Base-by-base conservation (phyloP, 2,888 invertebrate genomes). In the Dendrolimus houi region DNA sequence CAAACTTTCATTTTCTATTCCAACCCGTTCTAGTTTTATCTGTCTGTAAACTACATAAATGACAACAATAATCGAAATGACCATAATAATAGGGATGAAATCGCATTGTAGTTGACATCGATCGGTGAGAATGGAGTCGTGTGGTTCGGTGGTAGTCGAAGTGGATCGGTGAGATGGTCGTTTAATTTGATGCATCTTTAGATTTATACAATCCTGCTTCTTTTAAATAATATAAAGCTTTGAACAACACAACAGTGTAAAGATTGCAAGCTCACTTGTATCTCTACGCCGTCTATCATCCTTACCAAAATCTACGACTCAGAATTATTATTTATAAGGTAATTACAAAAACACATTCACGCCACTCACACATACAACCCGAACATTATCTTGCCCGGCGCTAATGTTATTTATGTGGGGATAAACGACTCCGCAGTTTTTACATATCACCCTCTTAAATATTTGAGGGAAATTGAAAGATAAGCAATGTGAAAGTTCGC, bases 281-380 rank as follows among this genome's bases (percentile, higher is more conserved):
- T 29, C 29, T 29, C 29, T 6, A 29, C 47, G 66, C 74, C 74
- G 77, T 86, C 78, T 76, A 85, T 88, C 87, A 85, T 79, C 74
- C 74, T 71, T 70, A 71, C 77, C 68, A 79, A 89, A 89, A 90
- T 90, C 89, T 90, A 86, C 81, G 85, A 68, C 76, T 71, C 73
- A 71, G 79, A 86, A 89, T 90, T 83, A 90, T 90, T 90, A 90
- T 90, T 89, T 90, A 90, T 90, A 90, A 80, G 84, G 89, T 90
- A 89, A 90, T 90, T 90, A 89, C 89, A 84, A 87, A 85, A 83
- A 87, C 86, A 84, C 85, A 83, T 85, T 74, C 83, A 81, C 79
- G 82, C 87, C 86, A 84, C 85, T 83, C 85, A 73, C 83, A 81
- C 79, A 73, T 74, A 79, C 81, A 84, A 10, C 47, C 9, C 12